Evolutionary conservation across 2,113 vertebrate genomes (phyloP).

Genomic region (Clarias batrachus): DNA sequence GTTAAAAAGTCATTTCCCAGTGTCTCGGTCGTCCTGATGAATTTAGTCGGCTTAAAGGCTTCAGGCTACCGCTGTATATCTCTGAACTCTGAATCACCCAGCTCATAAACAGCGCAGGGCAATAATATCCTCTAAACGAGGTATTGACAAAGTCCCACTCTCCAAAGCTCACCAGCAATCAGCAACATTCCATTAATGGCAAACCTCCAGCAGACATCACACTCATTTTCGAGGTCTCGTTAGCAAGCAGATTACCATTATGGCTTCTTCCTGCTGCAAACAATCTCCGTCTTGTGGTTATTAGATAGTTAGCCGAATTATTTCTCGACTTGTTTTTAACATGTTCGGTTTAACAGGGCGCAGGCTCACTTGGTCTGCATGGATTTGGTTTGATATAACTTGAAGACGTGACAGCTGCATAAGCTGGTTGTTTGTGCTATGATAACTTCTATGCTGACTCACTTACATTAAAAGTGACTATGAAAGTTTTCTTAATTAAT

Average conservation of each 20-base stretch:
- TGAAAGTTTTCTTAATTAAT: neutral
- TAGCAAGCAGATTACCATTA: slow-evolving; percentile 6
- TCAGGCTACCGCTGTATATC: neutral
- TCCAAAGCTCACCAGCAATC: slow-evolving; percentile 12
- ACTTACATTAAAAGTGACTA: neutral
- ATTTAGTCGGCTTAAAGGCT: slow-evolving; percentile 1
- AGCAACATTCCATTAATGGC: neutral
- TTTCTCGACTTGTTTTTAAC: neutral
- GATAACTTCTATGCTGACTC: neutral
- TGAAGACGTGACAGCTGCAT: neutral
- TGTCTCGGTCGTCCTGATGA: neutral
- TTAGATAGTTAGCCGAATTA: slow-evolving; percentile 16
- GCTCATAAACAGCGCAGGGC: slow-evolving; percentile 9
- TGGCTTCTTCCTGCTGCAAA: neutral
- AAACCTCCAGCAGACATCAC: slow-evolving; percentile 1
- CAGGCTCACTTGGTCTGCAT: neutral
- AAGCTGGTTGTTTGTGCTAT: neutral
- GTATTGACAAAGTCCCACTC: slow-evolving; percentile 27
- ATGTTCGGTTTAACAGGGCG: neutral
- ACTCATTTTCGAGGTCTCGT: slow-evolving; percentile 5
- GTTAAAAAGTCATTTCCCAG: slow-evolving; percentile 1
- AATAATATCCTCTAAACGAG: slow-evolving; percentile 39
- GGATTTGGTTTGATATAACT: neutral
- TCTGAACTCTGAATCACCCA: slow-evolving; percentile 28
- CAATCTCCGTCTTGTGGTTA: slow-evolving; percentile 3